phyloP scores from a whole-genome alignment of 1,140 invertebrate genomes.

The Trachymyrmex septentrionalis region DNA sequence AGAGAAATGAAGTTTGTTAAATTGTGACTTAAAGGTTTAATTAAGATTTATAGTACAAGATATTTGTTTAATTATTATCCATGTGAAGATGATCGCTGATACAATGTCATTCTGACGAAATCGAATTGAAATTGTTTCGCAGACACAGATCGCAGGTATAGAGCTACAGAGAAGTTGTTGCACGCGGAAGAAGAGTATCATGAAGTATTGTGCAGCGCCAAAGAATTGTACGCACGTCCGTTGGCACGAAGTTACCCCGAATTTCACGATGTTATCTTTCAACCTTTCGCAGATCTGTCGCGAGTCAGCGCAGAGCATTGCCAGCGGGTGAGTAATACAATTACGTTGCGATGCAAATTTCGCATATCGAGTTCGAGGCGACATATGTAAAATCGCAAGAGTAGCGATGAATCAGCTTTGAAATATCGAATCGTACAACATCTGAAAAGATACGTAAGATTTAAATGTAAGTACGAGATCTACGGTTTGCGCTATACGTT shows the following conservation, averaged over 20 bases:
- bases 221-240: slow-evolving; percentile 86
- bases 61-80: not conserved
- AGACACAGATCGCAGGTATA: slow-evolving; percentile 85
- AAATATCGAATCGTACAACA: not conserved
- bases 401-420: too few relatives aligned
- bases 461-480: not conserved
- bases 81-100: too few relatives aligned
- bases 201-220: slow-evolving; percentile 84
- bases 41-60: not conserved
- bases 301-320: slow-evolving; percentile 85
- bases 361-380: not conserved
- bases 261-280: slow-evolving; percentile 86
- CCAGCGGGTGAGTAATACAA: slow-evolving; percentile 83
- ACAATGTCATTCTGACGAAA: not conserved
- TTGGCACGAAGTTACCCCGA: slow-evolving; percentile 85
- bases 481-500: not conserved
- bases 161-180: slow-evolving; percentile 86
- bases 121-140: slow-evolving; percentile 43
- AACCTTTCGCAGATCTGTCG: slow-evolving; percentile 86
- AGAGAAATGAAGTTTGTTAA: slow-evolving; percentile 10
- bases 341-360: not conserved
- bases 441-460: not conserved
- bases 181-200: slow-evolving; percentile 86
- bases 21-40: not conserved
- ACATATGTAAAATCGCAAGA: not conserved